Evolutionary conservation across 2,113 vertebrate genomes (phyloP), one percentile per base, ranked within the genome.

Genomic region (Centropristis striata): DNA sequence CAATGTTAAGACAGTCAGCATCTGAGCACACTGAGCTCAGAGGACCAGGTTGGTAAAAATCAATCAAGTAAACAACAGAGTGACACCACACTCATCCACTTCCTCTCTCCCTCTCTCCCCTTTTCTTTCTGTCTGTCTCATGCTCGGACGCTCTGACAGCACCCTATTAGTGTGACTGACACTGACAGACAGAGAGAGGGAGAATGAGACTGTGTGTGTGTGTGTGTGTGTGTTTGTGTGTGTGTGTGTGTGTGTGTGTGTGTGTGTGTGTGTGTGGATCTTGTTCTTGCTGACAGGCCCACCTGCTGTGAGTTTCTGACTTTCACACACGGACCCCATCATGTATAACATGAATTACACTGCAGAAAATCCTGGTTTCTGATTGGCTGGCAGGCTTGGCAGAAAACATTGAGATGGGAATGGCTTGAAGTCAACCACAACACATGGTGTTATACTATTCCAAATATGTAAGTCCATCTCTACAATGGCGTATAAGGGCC

Each of bases 101-200:
- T 65, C 67, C 61, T 68, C 53, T 55, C 71, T 53, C 65, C 36
- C 32, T 47, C n/a, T 49, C 67, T 12, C 39, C 32, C 53, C 42
- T 28, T 71, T 49, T 65, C 74, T 46, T 25, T 39, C 72, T 77
- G 59, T 78, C 80, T 64, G 67, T 59, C 72, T 72, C n/a, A 53
- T 73, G 72, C 51, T 70, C 41, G 27, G 63, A 42, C 13, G 13
- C 53, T 54, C 77, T 80, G 85, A 78, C 85, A 64, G 77, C 72
- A 36, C 41, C 77, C 72, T 59, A 87, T 87, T 87, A 87, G 85
- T 73, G 72, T 74, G 85, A 78, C 72, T 78, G 85, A 87, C 81
- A 77, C 68, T 70, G 85, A 80, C 81, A 64, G 80, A 65, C 27
- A 39, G 23, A 49, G 51, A n/a, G 42, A 39, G 23, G 42, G 51